Evolutionary conservation across 2,888 invertebrate species (phyloP).

Genomic region (Eurytoma californica): DNA sequence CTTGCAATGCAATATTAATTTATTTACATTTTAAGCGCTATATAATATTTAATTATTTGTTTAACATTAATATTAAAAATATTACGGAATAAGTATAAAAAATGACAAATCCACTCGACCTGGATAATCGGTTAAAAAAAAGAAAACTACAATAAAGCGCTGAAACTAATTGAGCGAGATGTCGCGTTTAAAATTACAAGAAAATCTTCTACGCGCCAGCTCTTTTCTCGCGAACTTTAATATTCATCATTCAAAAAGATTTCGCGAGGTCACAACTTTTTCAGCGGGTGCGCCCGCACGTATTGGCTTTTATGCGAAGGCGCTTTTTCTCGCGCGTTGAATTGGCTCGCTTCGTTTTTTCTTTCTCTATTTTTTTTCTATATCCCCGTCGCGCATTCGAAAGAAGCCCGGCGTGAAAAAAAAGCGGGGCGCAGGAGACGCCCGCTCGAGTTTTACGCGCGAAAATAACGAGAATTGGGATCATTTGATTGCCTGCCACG

Average conservation of each 20-base stretch:
- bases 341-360: constrained; percentile 28
- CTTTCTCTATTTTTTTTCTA: constrained; percentile 1
- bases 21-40: too few relatives aligned
- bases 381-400: neutral
- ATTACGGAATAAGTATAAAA: too few relatives aligned
- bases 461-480: constrained; percentile 40
- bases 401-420: constrained; percentile 15
- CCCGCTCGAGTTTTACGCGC: neutral
- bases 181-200: too few relatives aligned
- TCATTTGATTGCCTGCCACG: constrained; percentile 55
- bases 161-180: too few relatives aligned
- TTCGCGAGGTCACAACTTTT: constrained; percentile 5
- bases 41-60: too few relatives aligned
- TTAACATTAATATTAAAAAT: too few relatives aligned
- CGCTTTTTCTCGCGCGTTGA: neutral
- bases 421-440: neutral
- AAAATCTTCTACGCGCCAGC: too few relatives aligned
- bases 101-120: too few relatives aligned
- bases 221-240: too few relatives aligned
- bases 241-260: neutral
- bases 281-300: neutral
- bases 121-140: too few relatives aligned
- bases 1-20: too few relatives aligned
- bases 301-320: constrained; percentile 27
- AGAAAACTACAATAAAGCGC: too few relatives aligned